These are phyloP conservation scores for Coregonus ussuriensis DNA, from an alignment of 2,797 vertebrate species.

Conservation along the genomic window DNA sequence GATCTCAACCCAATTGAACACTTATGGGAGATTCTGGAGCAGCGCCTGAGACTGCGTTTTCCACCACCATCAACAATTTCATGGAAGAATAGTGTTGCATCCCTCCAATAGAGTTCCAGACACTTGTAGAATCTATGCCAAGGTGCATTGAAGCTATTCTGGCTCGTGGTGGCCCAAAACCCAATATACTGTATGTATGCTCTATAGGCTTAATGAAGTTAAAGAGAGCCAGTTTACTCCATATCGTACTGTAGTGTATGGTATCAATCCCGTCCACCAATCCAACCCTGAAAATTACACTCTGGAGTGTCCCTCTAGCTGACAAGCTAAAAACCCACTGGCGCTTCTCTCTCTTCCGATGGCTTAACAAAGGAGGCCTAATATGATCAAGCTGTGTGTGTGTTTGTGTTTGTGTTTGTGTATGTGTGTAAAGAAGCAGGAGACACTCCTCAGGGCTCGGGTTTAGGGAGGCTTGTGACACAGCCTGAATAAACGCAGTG, in stretches of 20 bases:
- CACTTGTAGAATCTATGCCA: too few species aligned
- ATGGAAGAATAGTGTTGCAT: neutral
- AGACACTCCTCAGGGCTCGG: neutral
- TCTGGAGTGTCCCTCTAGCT: neutral
- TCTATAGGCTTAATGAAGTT: too few species aligned
- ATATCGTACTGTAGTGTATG: neutral
- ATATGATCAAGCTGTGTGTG: conserved; percentile 1
- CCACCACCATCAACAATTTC: too few species aligned
- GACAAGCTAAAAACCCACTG: neutral
- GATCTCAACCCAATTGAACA: too few species aligned
- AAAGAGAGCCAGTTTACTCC: neutral
- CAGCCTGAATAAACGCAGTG: conserved; percentile 14
- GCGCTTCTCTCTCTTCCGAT: neutral
- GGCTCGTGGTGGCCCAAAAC: too few species aligned
- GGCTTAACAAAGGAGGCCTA: neutral
- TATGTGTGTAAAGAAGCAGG: conserved; percentile 8
- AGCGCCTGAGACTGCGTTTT: too few species aligned
- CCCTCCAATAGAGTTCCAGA: neutral
- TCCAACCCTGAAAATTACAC: neutral
- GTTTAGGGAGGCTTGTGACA: neutral
- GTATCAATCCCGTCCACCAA: neutral
- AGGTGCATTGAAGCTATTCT: too few species aligned
- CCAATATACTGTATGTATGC: too few species aligned
- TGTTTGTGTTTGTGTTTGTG: neutral
- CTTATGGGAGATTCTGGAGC: too few species aligned